Base-by-base conservation (phyloP, 2,113 vertebrate genomes). In the Suncus etruscus region DNA sequence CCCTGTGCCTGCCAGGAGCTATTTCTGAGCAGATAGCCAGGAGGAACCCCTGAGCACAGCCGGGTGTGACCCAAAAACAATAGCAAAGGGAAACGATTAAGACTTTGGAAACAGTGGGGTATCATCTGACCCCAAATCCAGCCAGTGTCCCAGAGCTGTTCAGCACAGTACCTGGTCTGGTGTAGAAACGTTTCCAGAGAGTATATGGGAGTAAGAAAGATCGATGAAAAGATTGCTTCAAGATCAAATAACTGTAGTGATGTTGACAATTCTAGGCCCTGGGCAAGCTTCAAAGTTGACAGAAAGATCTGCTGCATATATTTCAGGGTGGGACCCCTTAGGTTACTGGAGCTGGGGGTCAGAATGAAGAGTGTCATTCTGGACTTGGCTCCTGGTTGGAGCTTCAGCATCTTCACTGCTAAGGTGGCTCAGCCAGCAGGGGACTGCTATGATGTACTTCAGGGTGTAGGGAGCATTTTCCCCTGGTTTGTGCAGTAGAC, bases 401-500 rank as follows among this genome's bases (percentile, higher is more conserved):
- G 79, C 47, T 81, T 29, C 31, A 0, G 11, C 6, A 20, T 93
- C 39, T 31, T 51, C 39, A 32, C 58, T 4, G 39, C 32, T 15
- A 39, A 32, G 18, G 25, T 3, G 25, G 12, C 0, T 15, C 66
- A 11, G 63, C 48, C 27, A 0, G 1, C 31, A 65, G 16, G 61
- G 7, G 61, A 3, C 22, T 51, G 50, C 61, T 22, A 25, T 7
- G 18, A 15, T 14, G 61, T 16, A 18, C 18, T 22, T 18, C 61
- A 20, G 61, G 7, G 58, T 61, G 58, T 61, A 61, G 58, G 18
- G 58, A 61, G 58, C 58, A 61, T 11, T 4, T 24, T 32, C 29
- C 11, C 0, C 0, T 9, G 81, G 27, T 15, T 11, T 39, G 47
- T 61, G 32, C 25, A 48, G 1, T 0, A 20, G 27, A 16, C 29